Evolutionary conservation across 2,797 vertebrate species (phyloP), one percentile per base, ranked within the genome.

Genomic region (Macropus fuliginosus): DNA sequence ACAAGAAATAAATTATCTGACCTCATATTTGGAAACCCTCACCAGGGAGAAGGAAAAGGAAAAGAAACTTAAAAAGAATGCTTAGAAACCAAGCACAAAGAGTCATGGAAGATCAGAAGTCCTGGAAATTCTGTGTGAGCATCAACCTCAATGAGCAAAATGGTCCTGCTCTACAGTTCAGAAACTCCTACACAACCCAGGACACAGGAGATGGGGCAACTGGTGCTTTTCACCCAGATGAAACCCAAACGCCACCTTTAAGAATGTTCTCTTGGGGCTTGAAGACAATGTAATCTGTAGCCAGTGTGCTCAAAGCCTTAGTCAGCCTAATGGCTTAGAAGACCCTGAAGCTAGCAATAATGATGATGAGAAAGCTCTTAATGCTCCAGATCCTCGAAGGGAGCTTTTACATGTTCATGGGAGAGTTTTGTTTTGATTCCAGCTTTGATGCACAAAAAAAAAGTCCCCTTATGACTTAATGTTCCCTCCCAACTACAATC

Each of bases 401-500:
- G 98, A 99, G 31, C 99, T 99, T 96, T 98, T 99, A 97, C 99
- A 98, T 28, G 99, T 99, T 18, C 99, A 98, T 96, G 99, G 99
- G 97, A 98, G n/a, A 99, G 99, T 99, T 99, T 98, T 99, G 99
- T 99, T 99, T 99, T 99, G 99, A 99, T 98, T 99, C 99, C 98
- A 99, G 99, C 98, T 99, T 99, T 97, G 99, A 99, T 90, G 99
- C 99, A 55, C 99, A 99, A 98, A 99, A 31, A 99, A 99, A 99
- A 4, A 99, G 99, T 98, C 99, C 99, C 0, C 99, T 99, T 99
- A 99, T 0, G 99, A 99, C 95, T 98, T 99, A 97, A 99, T 99
- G 99, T 99, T 99, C 98, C 99, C 99, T 1, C 99, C 99, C 0
- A 99, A 99, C 99, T 99, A 99, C 0, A 99, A 99, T 97, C 99